Evolutionary conservation across 2,888 invertebrate genomes (phyloP), one percentile per base, ranked within the genome.

Genomic region (Prenolepis imparis): DNA sequence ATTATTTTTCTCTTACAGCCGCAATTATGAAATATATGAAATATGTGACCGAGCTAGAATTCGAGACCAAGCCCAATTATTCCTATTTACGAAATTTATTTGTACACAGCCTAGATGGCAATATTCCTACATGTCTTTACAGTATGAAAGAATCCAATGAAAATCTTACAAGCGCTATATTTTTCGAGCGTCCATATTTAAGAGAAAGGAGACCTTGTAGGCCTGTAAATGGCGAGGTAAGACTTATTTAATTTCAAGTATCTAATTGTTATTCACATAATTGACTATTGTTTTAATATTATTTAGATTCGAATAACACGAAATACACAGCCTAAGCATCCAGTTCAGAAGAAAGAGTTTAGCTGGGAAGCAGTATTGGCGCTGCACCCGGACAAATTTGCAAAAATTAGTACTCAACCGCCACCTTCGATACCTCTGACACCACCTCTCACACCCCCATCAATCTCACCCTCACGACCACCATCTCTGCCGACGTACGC

Each of bases 401-500:
- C 94, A n/a, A 95, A 94, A 91, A 91, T 92, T n/a, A 93, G 86
- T 84, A 84, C 89, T 63, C 94, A 94, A 32, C 86, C 93, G 28
- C 89, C 91, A 21, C 84, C 91, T 11, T 91, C 92, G 3, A 28
- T 3, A 28, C 90, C 92, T 39, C 87, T 92, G 64, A 90, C 93
- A 39, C 92, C 93, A 4, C 91, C 92, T 41, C 86, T 92, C 70
- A 90, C 93, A 41, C 92, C 93, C 18, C 93, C 94, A 48, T 55
- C 28, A 11, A 90, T 92, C 1, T 93, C 93, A 0, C 92, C 94
- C 28, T 92, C 93, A 4, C 93, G 93, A 1, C 91, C 93, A 28
- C 91, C 93, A 18, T 92, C 94, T 2, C 82, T 93, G 39, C 97
- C 97, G 0, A 97, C 97, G 0, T 96, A 96, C 67, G 97, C 97